These are phyloP conservation scores for Melanocharis versteri DNA, from an alignment of 2,113 vertebrate species.

Conservation along the genomic window DNA sequence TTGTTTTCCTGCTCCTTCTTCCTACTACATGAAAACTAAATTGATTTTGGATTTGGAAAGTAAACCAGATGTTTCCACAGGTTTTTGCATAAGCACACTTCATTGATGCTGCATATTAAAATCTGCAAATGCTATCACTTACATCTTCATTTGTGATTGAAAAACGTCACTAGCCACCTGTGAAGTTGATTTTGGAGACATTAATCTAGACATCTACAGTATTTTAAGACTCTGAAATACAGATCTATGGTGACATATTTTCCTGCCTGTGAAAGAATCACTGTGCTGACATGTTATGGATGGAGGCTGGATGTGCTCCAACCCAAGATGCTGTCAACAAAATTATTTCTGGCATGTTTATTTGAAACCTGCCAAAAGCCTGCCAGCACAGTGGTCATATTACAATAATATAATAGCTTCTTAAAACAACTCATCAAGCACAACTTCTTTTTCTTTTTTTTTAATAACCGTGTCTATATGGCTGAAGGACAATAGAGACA, in stretches of 20 bases:
- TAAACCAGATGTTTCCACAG: slow-evolving; percentile 35
- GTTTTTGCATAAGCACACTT: not conserved
- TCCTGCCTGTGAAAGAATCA: slow-evolving; percentile 5
- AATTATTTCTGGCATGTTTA: slow-evolving; percentile 46
- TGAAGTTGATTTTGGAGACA: not conserved
- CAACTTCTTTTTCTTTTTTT: not conserved
- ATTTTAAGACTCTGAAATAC: slow-evolving; percentile 2
- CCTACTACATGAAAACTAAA: not conserved
- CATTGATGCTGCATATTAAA: not conserved
- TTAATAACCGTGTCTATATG: not conserved
- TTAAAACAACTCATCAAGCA: not conserved
- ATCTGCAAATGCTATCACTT: not conserved
- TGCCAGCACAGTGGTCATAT: not conserved
- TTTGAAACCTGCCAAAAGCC: slow-evolving; percentile 9
- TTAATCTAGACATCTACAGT: not conserved
- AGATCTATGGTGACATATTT: not conserved
- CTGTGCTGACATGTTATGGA: not conserved
- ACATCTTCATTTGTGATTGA: not conserved
- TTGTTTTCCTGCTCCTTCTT: not conserved
- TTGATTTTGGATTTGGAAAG: not conserved
- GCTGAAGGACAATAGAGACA: not conserved
- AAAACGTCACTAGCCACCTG: not conserved
- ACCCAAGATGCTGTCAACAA: slow-evolving; percentile 35
- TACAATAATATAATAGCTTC: not conserved
- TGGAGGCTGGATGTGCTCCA: slow-evolving; percentile 14